phyloP scores from a whole-genome alignment of 2,113 vertebrate genomes.

The Lipophrys pholis region DNA sequence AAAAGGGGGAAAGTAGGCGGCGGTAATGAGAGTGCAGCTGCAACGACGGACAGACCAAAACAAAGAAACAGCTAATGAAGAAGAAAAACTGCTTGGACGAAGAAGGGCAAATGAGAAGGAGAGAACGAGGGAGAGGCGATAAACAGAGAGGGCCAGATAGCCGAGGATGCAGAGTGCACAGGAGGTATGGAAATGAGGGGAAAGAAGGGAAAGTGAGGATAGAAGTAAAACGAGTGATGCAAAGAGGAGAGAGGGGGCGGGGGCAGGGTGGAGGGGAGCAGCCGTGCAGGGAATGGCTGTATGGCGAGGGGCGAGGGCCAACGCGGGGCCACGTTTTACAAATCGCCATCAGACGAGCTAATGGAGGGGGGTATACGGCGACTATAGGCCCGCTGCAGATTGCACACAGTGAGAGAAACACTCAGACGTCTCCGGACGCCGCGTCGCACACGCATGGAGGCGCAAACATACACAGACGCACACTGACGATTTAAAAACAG shows the following conservation, averaged over 20 bases:
- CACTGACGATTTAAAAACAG: conserved; percentile 19
- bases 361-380: conserved; percentile 51
- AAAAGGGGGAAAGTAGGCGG: background rate
- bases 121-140: conserved; percentile 36
- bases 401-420: conserved; percentile 81
- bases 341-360: conserved; percentile 74
- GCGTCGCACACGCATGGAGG: conserved; percentile 57
- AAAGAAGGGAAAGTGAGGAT: conserved; percentile 20
- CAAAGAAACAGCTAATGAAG: conserved; percentile 54
- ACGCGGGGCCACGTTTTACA: conserved; percentile 79
- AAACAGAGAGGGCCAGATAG: conserved; percentile 39
- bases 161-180: conserved; percentile 34
- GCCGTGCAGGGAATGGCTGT: conserved; percentile 53
- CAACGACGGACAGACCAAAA: conserved; percentile 10
- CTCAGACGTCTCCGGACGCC: conserved; percentile 62
- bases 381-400: conserved; percentile 72
- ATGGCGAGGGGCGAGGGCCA: conserved; percentile 67
- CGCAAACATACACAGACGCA: conserved; percentile 16
- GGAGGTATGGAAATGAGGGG: conserved; percentile 62
- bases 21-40: conserved; percentile 44
- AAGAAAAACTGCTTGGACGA: conserved; percentile 34
- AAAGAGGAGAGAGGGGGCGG: conserved; percentile 40
- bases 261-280: conserved; percentile 48
- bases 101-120: conserved; percentile 52
- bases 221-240: conserved; percentile 57